Conservation (phyloP, 2,113 vertebrate genomes). For the Etheostoma cragini region DNA sequence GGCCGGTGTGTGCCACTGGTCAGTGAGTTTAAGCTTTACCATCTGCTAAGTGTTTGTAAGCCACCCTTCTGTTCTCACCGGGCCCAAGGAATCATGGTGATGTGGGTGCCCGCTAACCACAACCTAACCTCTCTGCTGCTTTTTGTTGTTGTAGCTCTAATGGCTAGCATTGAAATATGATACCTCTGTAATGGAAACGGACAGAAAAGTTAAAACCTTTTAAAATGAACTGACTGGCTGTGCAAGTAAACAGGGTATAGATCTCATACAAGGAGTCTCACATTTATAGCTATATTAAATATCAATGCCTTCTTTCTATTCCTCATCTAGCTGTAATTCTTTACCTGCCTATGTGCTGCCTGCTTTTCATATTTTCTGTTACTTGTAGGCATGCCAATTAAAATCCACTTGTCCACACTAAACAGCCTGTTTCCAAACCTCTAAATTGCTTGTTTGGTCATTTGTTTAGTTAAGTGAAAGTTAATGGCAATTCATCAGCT, state of each 20-base stretch:
- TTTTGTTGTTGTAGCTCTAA: conserved; percentile 1
- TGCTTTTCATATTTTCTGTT: neutral
- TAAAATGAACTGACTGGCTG: neutral
- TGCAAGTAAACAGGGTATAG: neutral
- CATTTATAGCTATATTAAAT: neutral
- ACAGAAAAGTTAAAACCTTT: neutral
- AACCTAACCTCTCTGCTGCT: neutral
- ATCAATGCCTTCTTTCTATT: neutral
- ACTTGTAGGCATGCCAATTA: neutral
- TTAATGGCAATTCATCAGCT: conserved; percentile 1
- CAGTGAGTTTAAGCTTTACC: conserved; percentile 61
- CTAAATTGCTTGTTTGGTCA: neutral
- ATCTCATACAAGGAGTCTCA: neutral
- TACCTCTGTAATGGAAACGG: neutral
- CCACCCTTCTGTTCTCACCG: conserved; percentile 26
- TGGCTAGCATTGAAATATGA: neutral
- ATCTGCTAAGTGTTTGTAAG: conserved; percentile 58
- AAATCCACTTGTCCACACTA: neutral
- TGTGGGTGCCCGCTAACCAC: conserved; percentile 18
- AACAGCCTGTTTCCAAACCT: neutral
- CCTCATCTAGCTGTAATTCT: neutral
- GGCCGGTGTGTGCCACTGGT: conserved; percentile 46
- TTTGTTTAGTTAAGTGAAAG: neutral
- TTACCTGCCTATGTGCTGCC: neutral
- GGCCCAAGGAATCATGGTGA: conserved; percentile 38